Evolutionary conservation across 2,888 invertebrate genomes (phyloP).

Genomic region (Drosophila affinis): DNA sequence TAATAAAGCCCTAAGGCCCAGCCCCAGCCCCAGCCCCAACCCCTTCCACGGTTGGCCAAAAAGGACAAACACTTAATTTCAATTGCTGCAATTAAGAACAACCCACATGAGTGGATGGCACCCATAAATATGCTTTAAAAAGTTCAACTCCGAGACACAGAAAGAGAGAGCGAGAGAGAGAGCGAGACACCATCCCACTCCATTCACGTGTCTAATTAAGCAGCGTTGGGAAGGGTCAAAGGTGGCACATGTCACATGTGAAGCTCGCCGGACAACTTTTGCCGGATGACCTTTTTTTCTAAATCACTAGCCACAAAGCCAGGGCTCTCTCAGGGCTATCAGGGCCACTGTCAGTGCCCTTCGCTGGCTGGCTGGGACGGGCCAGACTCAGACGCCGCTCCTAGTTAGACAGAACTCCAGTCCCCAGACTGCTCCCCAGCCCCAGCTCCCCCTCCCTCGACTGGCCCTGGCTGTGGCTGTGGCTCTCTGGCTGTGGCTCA

Average conservation of each 20-base stretch:
- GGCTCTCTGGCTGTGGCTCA: constrained; percentile 20
- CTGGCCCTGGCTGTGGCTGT: constrained; percentile 14
- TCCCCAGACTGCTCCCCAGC: constrained; percentile 17
- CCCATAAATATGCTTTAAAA: constrained; percentile 74
- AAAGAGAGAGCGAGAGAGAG: neutral
- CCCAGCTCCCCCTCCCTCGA: constrained; percentile 34
- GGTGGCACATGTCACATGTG: constrained; percentile 54
- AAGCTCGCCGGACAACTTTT: constrained; percentile 56
- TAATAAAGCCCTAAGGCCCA: constrained; percentile 55
- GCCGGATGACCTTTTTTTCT: constrained; percentile 74
- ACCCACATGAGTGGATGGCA: constrained; percentile 49
- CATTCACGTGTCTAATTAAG: constrained; percentile 78
- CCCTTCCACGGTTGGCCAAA: constrained; percentile 39
- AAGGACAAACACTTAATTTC: constrained; percentile 73
- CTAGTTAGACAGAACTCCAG: constrained; percentile 52
- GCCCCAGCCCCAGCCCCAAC: neutral
- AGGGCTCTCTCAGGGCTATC: constrained; percentile 42
- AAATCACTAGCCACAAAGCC: constrained; percentile 70
- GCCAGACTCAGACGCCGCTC: constrained; percentile 61
- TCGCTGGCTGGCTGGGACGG: constrained; percentile 52
- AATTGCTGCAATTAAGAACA: constrained; percentile 75
- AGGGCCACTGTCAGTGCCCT: constrained; percentile 46
- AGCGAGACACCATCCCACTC: constrained; percentile 43
- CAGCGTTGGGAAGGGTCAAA: constrained; percentile 19
- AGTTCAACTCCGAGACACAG: constrained; percentile 55